Percentiles rank a stretch among this genome's conserved stretches.
phyloP scores from a whole-genome alignment of 2,888 invertebrate genomes.

The Corbicula japonica region DNA sequence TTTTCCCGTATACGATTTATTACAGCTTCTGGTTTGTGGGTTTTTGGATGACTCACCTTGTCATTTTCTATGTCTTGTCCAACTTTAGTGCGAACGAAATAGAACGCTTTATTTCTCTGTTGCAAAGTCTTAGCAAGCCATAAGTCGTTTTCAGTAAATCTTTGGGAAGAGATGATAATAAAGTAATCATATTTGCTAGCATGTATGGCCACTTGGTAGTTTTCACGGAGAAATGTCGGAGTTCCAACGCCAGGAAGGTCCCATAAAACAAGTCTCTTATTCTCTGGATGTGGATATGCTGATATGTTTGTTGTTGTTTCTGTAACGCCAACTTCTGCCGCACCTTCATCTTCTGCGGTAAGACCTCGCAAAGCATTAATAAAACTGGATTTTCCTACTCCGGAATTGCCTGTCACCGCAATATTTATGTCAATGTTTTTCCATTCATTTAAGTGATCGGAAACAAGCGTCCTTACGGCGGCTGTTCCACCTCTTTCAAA shows the following conservation, averaged over 20 bases:
- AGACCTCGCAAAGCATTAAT: constrained; percentile 45
- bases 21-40: not conserved
- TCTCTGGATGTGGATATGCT: constrained; percentile 35
- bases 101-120: not conserved
- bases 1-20: not conserved
- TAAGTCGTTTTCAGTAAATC: constrained; percentile 53
- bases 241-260: constrained; percentile 59
- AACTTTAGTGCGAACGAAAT: constrained; percentile 17
- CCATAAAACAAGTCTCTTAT: constrained; percentile 44
- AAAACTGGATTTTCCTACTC: constrained; percentile 47
- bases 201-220: constrained; percentile 24
- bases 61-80: constrained; percentile 7
- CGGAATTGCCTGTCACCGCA: constrained; percentile 39
- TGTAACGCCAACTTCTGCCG: constrained; percentile 39
- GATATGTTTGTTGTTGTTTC: constrained; percentile 38
- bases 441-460: not conserved
- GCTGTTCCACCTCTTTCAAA: not conserved
- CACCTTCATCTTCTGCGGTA: constrained; percentile 34
- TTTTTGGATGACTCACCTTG: constrained; percentile 5
- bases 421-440: constrained; percentile 13
- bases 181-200: constrained; percentile 50
- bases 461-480: not conserved
- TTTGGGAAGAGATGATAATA: constrained; percentile 39
- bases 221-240: constrained; percentile 37
- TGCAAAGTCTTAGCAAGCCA: constrained; percentile 40